Evolutionary conservation across 2,888 invertebrate species (phyloP).

Genomic region (Metallyticus violacea): DNA sequence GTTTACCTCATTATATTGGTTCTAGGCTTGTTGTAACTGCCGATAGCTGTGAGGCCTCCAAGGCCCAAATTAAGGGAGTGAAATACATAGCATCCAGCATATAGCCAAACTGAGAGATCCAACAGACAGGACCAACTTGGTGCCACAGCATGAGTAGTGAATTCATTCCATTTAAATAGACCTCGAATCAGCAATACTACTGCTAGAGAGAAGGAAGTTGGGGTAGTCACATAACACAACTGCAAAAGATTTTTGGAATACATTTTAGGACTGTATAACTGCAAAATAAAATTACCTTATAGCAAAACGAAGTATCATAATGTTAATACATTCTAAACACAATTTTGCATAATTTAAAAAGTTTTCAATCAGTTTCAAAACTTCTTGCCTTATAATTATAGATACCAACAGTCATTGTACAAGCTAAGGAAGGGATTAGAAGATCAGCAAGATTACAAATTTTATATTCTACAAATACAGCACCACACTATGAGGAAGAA

Average conservation of each 20-base stretch:
- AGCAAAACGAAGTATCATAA: no score
- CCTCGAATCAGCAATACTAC: neutral
- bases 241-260: neutral
- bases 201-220: neutral
- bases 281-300: no score
- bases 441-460: no score
- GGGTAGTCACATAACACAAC: slow-evolving; percentile 7
- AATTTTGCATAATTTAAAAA: no score
- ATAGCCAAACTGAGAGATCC: slow-evolving; percentile 1
- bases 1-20: slow-evolving; percentile 7
- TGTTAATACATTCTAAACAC: no score
- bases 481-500: no score
- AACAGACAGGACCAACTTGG: neutral
- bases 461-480: no score
- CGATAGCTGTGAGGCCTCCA: neutral
- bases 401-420: no score
- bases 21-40: slow-evolving; percentile 6
- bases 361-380: no score
- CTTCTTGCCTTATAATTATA: no score
- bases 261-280: no score
- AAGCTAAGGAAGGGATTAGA: no score
- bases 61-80: slow-evolving; percentile 13
- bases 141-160: neutral
- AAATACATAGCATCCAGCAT: slow-evolving; percentile 11
- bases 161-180: neutral